These are phyloP conservation scores for Eurois occulta DNA, from an alignment of 2,888 invertebrate species.

Conservation along the genomic window DNA sequence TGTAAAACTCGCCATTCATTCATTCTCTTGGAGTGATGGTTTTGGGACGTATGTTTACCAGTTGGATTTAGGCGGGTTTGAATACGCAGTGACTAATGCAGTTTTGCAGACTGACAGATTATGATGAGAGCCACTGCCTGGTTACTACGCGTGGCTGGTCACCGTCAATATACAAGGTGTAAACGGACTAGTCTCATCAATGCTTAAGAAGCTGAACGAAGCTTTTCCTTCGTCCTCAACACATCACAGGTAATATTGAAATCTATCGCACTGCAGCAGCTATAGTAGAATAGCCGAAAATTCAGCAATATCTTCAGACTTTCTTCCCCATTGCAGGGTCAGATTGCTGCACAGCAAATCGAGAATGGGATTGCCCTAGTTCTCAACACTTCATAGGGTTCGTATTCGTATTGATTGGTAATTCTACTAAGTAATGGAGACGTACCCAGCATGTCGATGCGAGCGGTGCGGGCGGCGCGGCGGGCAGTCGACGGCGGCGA, in stretches of 20 bases:
- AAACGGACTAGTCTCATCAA: no score
- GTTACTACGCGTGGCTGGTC: not conserved
- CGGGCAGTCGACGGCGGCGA: conserved; percentile 91
- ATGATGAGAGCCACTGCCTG: not conserved
- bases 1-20: not conserved
- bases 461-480: conserved; percentile 86
- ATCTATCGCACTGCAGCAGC: not conserved
- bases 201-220: not conserved
- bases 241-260: not conserved
- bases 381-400: not conserved
- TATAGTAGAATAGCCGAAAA: not conserved
- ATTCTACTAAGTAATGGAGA: not conserved
- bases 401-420: not conserved
- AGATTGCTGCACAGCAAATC: not conserved
- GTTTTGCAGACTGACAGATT: not conserved
- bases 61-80: not conserved
- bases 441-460: conserved; percentile 78
- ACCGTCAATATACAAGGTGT: not conserved
- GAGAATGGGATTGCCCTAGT: not conserved
- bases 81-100: not conserved
- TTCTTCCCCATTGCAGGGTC: not conserved
- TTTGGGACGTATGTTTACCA: not conserved
- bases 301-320: not conserved
- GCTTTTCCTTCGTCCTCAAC: not conserved
- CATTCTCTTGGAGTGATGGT: not conserved